Conservation (phyloP, 2,113 vertebrate genomes). For the Oreochromis aureus region DNA sequence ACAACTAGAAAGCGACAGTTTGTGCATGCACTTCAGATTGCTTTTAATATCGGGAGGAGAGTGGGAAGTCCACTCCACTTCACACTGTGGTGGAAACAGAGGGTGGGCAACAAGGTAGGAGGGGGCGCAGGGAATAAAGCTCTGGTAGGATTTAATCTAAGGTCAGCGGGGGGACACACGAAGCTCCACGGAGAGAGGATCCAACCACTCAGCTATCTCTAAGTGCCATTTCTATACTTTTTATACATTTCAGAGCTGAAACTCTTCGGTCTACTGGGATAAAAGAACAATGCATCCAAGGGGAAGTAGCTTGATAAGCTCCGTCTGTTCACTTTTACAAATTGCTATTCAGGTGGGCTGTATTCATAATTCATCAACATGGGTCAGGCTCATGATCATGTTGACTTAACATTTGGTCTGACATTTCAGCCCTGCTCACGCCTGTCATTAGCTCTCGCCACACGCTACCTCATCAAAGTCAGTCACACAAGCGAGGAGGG, state of each 20-base stretch:
- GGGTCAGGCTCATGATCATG: constrained; percentile 58
- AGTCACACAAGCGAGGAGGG: neutral
- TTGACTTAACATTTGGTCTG: constrained; percentile 74
- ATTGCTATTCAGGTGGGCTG: constrained; percentile 49
- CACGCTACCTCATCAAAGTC: constrained; percentile 61
- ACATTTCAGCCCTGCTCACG: constrained; percentile 62
- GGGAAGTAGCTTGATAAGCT: neutral
- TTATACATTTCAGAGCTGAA: neutral
- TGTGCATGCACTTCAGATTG: neutral
- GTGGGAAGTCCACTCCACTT: constrained; percentile 21
- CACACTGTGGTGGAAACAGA: constrained; percentile 16
- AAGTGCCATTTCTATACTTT: neutral
- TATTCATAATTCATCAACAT: constrained; percentile 64
- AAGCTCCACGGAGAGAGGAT: constrained; percentile 1
- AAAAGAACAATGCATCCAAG: neutral
- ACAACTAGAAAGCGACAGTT: neutral
- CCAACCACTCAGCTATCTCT: neutral
- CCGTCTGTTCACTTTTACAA: neutral
- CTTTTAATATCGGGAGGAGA: neutral
- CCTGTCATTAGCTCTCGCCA: constrained; percentile 64
- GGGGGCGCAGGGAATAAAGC: constrained; percentile 1
- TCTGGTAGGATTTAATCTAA: constrained; percentile 13
- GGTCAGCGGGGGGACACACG: constrained; percentile 1
- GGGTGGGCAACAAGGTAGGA: neutral
- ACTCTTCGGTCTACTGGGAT: neutral